phyloP scores from a whole-genome alignment of 2,113 vertebrate species.

The Pongo abelii region DNA sequence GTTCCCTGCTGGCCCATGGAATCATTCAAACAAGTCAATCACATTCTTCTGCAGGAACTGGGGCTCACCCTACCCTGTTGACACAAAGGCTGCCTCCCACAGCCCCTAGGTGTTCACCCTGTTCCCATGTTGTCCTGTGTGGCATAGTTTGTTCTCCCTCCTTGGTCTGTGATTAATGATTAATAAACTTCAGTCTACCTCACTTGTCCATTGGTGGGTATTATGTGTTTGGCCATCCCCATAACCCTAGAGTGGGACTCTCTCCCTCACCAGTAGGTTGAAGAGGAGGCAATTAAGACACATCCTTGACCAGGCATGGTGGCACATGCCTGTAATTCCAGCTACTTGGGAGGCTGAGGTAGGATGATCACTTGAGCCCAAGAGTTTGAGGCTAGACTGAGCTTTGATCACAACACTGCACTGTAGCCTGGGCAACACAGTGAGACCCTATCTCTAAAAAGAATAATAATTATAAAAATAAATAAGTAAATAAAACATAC shows the following conservation, averaged over 20 bases:
- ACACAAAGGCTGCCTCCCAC: background rate
- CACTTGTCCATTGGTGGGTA: background rate
- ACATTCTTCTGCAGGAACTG: background rate
- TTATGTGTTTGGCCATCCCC: background rate
- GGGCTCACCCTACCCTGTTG: background rate
- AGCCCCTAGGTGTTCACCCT: background rate
- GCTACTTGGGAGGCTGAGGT: too few species aligned
- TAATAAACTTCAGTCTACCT: background rate
- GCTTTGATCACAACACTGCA: too few species aligned
- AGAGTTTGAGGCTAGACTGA: too few species aligned
- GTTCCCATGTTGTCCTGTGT: background rate
- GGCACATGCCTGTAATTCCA: too few species aligned
- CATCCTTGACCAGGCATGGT: background rate
- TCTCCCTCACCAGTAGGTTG: background rate
- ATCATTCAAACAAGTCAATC: background rate
- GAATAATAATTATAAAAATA: too few species aligned
- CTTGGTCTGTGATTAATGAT: background rate
- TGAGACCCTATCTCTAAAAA: too few species aligned
- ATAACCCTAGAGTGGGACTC: background rate
- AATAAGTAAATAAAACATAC: background rate
- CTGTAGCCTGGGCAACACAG: too few species aligned
- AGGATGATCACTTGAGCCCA: too few species aligned
- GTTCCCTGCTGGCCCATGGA: background rate
- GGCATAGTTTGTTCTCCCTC: background rate
- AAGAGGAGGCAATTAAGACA: background rate